phyloP scores from a whole-genome alignment of 35 echinoderm and acorn worm genomes.

The Strongylocentrotus purpuratus region DNA sequence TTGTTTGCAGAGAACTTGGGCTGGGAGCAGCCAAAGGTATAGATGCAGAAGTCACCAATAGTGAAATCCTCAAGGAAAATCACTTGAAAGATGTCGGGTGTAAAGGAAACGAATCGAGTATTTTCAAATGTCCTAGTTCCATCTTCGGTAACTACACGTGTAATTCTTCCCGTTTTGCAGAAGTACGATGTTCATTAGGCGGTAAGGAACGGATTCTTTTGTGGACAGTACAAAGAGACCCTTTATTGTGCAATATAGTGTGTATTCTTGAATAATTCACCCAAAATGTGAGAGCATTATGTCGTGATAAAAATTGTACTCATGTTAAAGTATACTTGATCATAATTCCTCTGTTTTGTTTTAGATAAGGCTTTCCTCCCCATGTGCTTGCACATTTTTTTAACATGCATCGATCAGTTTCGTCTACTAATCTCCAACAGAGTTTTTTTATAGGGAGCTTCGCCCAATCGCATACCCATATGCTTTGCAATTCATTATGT shows the following conservation, averaged over 20 bases:
- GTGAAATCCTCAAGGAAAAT: neutral
- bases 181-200: neutral
- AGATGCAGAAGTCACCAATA: neutral
- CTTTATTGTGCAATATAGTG: too few species aligned
- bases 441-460: too few species aligned
- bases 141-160: neutral
- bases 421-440: too few species aligned
- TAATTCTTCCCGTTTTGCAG: neutral
- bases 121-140: neutral
- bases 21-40: neutral
- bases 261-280: too few species aligned
- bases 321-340: too few species aligned
- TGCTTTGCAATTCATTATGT: neutral
- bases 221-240: neutral
- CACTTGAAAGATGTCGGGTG: neutral
- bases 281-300: too few species aligned
- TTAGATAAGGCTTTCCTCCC: too few species aligned
- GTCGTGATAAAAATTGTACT: too few species aligned
- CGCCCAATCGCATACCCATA: too few species aligned
- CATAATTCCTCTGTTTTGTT: too few species aligned
- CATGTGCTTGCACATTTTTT: too few species aligned
- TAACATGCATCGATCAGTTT: too few species aligned
- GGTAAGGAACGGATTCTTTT: neutral
- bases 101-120: neutral
- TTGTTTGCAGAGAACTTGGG: neutral